Evolutionary conservation across 2,888 invertebrate genomes (phyloP).

Genomic region (Nephrocerus scutellatus): DNA sequence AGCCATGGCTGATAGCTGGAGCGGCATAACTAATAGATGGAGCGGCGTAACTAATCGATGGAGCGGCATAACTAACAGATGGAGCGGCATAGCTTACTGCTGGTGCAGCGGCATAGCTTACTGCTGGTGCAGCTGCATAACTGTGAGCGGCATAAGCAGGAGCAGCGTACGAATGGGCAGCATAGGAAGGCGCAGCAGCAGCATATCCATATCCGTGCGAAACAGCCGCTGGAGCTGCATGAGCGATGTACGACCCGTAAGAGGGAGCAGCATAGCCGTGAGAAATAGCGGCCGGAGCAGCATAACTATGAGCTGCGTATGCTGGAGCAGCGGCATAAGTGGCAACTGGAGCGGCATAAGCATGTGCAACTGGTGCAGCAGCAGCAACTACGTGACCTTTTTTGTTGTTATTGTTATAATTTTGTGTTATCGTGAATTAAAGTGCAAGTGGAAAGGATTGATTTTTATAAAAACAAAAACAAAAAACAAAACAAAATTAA

Average conservation of each 20-base stretch:
- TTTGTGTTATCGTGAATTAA: constrained; percentile 16
- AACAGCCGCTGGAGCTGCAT: constrained; percentile 5
- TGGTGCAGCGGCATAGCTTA: constrained; percentile 4
- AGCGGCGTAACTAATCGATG: too few relatives aligned
- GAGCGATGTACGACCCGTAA: constrained; percentile 19
- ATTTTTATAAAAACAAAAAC: constrained; percentile 1
- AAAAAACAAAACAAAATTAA: not conserved
- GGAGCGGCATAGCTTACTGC: constrained; percentile 19
- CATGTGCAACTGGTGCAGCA: constrained; percentile 31
- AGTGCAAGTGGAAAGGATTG: constrained; percentile 19
- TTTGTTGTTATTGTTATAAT: constrained; percentile 14
- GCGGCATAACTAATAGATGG: constrained; percentile 8
- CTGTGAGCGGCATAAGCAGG: constrained; percentile 9
- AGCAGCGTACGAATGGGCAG: constrained; percentile 16
- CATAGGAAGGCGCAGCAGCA: constrained; percentile 13
- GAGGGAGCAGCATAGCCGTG: constrained; percentile 22
- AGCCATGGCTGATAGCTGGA: constrained; percentile 14
- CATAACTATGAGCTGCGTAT: constrained; percentile 9
- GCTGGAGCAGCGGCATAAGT: constrained; percentile 12
- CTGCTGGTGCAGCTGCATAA: constrained; percentile 17
- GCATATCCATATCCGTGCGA: constrained; percentile 14
- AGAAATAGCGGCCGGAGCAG: constrained; percentile 20
- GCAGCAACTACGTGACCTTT: constrained; percentile 33
- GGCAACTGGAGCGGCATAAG: constrained; percentile 25
- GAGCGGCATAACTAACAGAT: constrained; percentile 20